phyloP scores from a whole-genome alignment of 2,888 invertebrate species.

The Euplexia lucipara region DNA sequence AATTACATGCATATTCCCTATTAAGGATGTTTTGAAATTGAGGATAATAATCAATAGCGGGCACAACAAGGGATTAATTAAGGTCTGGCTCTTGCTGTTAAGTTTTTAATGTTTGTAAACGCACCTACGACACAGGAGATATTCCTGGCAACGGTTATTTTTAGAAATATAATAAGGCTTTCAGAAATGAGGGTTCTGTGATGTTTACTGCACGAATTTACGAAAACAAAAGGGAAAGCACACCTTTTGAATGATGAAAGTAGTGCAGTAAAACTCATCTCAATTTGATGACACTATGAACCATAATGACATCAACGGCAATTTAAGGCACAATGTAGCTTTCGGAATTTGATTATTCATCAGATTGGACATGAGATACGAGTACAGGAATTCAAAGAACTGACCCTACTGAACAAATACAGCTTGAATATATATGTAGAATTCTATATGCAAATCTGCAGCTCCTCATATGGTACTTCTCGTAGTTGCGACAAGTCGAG shows the following conservation, averaged over 20 bases:
- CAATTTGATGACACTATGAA: background rate
- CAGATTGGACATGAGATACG: no score
- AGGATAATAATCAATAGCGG: no score
- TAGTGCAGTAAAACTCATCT: background rate
- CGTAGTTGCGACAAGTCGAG: constrained; percentile 42
- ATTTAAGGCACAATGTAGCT: background rate
- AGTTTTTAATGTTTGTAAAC: no score
- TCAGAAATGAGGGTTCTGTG: background rate
- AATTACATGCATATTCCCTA: no score
- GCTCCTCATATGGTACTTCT: constrained; percentile 30
- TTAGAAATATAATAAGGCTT: background rate
- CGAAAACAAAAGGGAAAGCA: background rate
- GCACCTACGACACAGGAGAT: no score
- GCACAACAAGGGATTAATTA: no score
- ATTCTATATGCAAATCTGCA: constrained; percentile 25
- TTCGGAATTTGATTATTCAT: no score
- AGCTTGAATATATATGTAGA: constrained; percentile 4
- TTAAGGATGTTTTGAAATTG: no score
- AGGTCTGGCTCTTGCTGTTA: no score
- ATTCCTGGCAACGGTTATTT: no score
- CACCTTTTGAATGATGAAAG: background rate
- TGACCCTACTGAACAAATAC: background rate
- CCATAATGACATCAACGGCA: background rate
- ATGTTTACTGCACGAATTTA: background rate
- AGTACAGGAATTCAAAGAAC: background rate